Evolutionary conservation across 2,888 invertebrate species (phyloP), one percentile per base, ranked within the genome.

Genomic region (Clistopyga incitator): DNA sequence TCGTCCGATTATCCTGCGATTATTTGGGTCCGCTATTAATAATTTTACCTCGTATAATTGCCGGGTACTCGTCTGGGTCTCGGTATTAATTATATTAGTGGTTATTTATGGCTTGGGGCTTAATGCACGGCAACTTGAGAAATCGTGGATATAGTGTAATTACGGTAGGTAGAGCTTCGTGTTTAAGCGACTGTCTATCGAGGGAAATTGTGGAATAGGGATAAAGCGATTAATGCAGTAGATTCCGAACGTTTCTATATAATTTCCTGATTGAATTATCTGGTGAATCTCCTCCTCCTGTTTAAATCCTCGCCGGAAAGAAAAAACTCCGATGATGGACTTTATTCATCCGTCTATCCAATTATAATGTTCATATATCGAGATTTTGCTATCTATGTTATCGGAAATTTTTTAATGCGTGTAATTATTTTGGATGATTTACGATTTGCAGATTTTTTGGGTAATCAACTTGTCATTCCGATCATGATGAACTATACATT

Each of bases 1-100:
- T 18, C 38, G 15, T 34, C 20, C 47, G 45, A 78, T 75, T 74
- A 82, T 74, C 64, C n/a, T 4, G 38, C 65, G 59, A 61, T 64
- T 74, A 80, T 75, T 80, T 54, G 29, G 20, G 25, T 64, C 34
- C 10, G 52, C 45, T 47, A 78, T 74, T 56, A 23, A 23, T 72
- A 72, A 78, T 74, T 74, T 52, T 77, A 70, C 72, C 56, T 45
- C 54, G 68, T 23, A 59, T 67, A 82, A 82, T 74, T 68, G 52
- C 34, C 54, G 34, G 18, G 52, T 52, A 52, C 23, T 61, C 29
- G 18, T 38, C 64, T 54, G 42, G 50, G 42, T 70, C 29, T 42
- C 15, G 25, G 47, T 67, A 56, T 74, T 25, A 59, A 80, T 68
- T 59, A 67, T 42, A 56, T 29, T 61, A 15, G 18, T 15, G 45